Evolutionary conservation across 1,140 invertebrate genomes (phyloP).

Genomic region (Laodelphax striatellus): DNA sequence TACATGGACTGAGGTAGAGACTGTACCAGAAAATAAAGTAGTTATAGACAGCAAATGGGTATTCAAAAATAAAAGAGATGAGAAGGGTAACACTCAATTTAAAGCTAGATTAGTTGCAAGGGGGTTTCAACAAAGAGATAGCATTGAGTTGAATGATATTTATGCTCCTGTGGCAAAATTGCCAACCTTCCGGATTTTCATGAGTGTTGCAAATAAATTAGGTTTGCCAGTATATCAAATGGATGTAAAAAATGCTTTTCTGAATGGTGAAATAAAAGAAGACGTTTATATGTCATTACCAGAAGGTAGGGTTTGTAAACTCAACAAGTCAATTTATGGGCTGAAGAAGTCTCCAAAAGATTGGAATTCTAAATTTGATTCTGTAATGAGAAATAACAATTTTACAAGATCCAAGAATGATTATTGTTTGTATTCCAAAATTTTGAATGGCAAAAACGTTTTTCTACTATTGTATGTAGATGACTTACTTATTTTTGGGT

Average conservation of each 20-base stretch:
- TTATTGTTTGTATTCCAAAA: slow-evolving; percentile 14
- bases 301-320: slow-evolving; percentile 21
- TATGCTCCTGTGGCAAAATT: slow-evolving; percentile 14
- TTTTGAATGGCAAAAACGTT: background rate
- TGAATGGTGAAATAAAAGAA: slow-evolving; percentile 19
- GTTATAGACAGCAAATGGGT: no score
- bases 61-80: no score
- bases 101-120: slow-evolving; percentile 19
- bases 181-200: slow-evolving; percentile 7
- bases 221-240: background rate
- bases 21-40: no score
- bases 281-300: slow-evolving; percentile 19
- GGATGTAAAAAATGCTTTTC: slow-evolving; percentile 14
- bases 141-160: slow-evolving; percentile 10
- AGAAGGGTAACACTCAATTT: background rate
- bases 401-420: slow-evolving; percentile 16
- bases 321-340: slow-evolving; percentile 27
- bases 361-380: slow-evolving; percentile 23
- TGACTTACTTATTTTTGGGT: slow-evolving; percentile 27
- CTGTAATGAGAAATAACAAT: slow-evolving; percentile 14
- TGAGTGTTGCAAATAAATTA: background rate
- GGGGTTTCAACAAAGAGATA: slow-evolving; percentile 15
- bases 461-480: slow-evolving; percentile 29
- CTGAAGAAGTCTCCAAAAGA: slow-evolving; percentile 23
- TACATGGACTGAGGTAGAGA: no score